Base-by-base conservation (phyloP, 2,113 vertebrate species). In the Pristiophorus japonicus region DNA sequence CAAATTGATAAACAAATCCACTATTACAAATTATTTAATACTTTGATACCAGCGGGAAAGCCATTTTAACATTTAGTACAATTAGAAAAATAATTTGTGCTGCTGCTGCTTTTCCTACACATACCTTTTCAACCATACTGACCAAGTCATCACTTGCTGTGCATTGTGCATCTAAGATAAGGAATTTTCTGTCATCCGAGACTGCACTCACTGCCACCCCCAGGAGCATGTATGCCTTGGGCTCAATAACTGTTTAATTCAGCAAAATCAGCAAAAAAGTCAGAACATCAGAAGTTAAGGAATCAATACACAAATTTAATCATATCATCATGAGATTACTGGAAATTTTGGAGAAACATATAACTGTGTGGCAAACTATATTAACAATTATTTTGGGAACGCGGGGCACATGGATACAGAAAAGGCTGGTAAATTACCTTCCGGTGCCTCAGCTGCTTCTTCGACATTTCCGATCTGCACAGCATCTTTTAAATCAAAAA, bases 111-210 rank as follows among this genome's bases (percentile, higher is more conserved):
- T 45, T 75, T 24, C 51, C n/a, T 73, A 1, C 1, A 47, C 96
- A 96, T 97, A 99, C 99, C 98, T 99, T 99, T 96, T 99, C 99
- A 96, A 98, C 97, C 96, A 99, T 97, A 87, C 97, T 96, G 24
- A 98, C 98, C 27, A 99, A 96, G 96, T 99, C 99, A 97, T 99
- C 99, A 95, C 97, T 98, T 59, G 99, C 99, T 30, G 98, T 99
- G 96, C 99, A 99, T 97, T 99, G 99, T 78, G 99, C 99, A 96
- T 99, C 99, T 45, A 99, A 96, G 96, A 99, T 98, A 63, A 99
- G 98, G 96, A 98, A 99, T 96, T 98, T 98, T 94, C 98, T 99
- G 88, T 99, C 97, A 8, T 99, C 99, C 6, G 98, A 98, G 78
- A 96, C 97, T 96, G 99, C 99, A 96, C 98, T 99, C 99, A 98